A percentile compares a stretch with the other conserved stretches of the same genome.
phyloP scores from a whole-genome alignment of 2,888 invertebrate genomes.

The Calephelis perditalis region DNA sequence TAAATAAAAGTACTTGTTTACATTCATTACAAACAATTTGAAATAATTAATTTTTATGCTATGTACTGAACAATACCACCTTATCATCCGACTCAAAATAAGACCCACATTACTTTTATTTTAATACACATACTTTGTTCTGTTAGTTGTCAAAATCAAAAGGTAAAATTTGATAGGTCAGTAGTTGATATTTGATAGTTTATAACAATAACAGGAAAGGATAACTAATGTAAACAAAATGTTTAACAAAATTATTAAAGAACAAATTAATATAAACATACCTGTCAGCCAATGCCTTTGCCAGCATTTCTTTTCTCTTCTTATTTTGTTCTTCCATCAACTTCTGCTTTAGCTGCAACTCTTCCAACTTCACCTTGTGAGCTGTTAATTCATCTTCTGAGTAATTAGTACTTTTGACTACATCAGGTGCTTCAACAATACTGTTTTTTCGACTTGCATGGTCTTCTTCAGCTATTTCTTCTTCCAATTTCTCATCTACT shows the following conservation, averaged over 20 bases:
- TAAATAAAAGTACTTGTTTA: too few relatives aligned
- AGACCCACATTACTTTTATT: too few relatives aligned
- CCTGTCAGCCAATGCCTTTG: constrained; percentile 86
- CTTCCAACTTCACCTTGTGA: constrained; percentile 79
- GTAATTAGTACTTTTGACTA: constrained; percentile 54
- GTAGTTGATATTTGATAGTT: too few relatives aligned
- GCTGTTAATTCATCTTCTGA: constrained; percentile 53
- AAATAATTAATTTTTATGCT: too few relatives aligned
- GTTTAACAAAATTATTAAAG: not conserved
- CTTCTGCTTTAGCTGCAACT: constrained; percentile 84
- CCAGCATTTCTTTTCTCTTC: constrained; percentile 83
- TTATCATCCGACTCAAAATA: too few relatives aligned
- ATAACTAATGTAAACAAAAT: too few relatives aligned
- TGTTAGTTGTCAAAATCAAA: too few relatives aligned
- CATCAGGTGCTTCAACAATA: constrained; percentile 45
- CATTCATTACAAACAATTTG: too few relatives aligned
- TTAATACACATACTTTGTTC: too few relatives aligned
- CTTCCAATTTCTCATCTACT: constrained; percentile 19
- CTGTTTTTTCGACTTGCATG: constrained; percentile 36
- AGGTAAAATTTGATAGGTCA: too few relatives aligned
- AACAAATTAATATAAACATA: constrained; percentile 39
- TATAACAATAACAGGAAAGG: too few relatives aligned
- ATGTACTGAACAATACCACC: too few relatives aligned
- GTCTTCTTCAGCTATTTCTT: constrained; percentile 22
- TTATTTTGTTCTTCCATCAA: constrained; percentile 89